Conservation (phyloP, 2,113 vertebrate genomes). For the Melanerpes aurifrons region DNA sequence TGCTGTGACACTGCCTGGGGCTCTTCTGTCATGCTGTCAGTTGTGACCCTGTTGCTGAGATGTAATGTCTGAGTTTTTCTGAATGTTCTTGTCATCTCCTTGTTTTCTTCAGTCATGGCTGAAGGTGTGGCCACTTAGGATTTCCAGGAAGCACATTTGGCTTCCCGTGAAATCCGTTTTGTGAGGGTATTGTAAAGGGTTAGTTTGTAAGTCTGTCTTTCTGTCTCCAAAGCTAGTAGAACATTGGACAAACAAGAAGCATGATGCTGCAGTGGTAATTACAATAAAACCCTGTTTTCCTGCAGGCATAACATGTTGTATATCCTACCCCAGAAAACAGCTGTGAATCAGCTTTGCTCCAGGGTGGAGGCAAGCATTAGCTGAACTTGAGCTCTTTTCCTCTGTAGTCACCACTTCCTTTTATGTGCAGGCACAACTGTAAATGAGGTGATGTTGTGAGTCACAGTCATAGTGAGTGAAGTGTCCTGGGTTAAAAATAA, state of each 20-base stretch:
- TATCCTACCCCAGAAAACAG: neutral
- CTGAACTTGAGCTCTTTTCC: neutral
- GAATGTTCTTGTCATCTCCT: neutral
- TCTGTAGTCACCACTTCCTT: neutral
- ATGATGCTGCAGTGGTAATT: neutral
- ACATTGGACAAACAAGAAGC: neutral
- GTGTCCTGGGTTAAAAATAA: conserved; percentile 36
- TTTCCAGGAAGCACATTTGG: neutral
- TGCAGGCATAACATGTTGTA: too few species aligned
- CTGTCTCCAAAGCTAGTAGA: neutral
- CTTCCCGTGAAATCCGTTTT: neutral
- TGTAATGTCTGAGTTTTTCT: neutral
- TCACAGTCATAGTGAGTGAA: neutral
- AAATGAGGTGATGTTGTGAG: conserved; percentile 14
- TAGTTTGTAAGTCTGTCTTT: neutral
- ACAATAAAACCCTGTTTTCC: neutral
- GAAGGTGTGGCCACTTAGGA: neutral
- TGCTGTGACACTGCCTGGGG: neutral
- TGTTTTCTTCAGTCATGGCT: neutral
- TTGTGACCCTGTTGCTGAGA: neutral
- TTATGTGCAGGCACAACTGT: neutral
- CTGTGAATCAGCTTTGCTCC: neutral
- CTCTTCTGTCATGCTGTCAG: neutral
- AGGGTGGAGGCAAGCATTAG: neutral
- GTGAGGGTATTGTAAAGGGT: neutral